phyloP scores from a whole-genome alignment of 2,113 vertebrate species.

The Electrona antarctica region DNA sequence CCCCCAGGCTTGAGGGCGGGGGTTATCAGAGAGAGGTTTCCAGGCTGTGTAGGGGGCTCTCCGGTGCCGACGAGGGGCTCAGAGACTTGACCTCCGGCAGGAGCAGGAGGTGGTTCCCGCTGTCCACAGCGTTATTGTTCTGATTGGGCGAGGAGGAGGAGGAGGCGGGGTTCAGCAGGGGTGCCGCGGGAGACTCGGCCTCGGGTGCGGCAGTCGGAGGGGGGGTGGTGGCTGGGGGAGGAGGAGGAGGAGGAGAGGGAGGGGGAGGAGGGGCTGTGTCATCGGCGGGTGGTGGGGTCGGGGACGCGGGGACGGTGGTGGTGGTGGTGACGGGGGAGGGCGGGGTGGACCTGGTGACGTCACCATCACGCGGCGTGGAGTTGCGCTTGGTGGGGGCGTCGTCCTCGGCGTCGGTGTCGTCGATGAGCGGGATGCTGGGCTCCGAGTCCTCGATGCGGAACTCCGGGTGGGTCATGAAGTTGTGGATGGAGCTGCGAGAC shows the following conservation, averaged over 20 bases:
- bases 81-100: slow-evolving; percentile 90
- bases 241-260: slow-evolving; percentile 80
- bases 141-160: slow-evolving; percentile 90
- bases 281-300: slow-evolving; percentile 69
- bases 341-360: slow-evolving; percentile 78
- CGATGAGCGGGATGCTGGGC: slow-evolving; percentile 98
- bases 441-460: slow-evolving; percentile 99
- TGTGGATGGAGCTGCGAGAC: slow-evolving; percentile 97
- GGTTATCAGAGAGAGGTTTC: slow-evolving; percentile 97
- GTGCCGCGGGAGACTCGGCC: slow-evolving; percentile 31
- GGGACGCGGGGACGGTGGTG: slow-evolving; percentile 61
- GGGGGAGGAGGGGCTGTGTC: slow-evolving; percentile 57
- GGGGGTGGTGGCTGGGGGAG: slow-evolving; percentile 77
- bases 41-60: slow-evolving; percentile 98
- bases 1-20: slow-evolving; percentile 44
- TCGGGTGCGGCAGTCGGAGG: slow-evolving; percentile 77
- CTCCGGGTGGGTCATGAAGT: slow-evolving; percentile 99
- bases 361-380: slow-evolving; percentile 81
- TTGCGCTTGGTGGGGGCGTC: slow-evolving; percentile 97
- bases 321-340: slow-evolving; percentile 83
- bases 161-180: slow-evolving; percentile 53
- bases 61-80: slow-evolving; percentile 88
- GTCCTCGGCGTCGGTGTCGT: slow-evolving; percentile 98
- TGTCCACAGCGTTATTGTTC: slow-evolving; percentile 99
- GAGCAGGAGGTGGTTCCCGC: slow-evolving; percentile 91